These are phyloP conservation scores for Euwallacea similis DNA, from an alignment of 1,140 invertebrate genomes.

Conservation along the genomic window DNA sequence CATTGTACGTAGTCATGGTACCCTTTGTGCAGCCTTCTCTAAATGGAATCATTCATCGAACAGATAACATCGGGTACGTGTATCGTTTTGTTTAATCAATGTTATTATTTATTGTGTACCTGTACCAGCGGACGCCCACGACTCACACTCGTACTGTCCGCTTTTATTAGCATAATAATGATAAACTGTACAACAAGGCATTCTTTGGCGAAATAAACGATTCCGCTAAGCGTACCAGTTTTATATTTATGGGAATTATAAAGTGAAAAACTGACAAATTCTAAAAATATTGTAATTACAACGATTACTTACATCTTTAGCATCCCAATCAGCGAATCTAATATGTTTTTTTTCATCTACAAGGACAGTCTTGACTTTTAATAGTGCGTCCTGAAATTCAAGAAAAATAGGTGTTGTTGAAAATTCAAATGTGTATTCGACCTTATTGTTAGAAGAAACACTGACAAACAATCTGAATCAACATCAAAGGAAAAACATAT, in stretches of 20 bases:
- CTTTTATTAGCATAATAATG: slow-evolving; percentile 34
- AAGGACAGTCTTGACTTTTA: slow-evolving; percentile 84
- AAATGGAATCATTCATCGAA: slow-evolving; percentile 33
- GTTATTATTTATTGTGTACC: slow-evolving; percentile 30
- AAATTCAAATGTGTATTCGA: no score
- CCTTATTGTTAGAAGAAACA: no score
- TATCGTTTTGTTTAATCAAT: slow-evolving; percentile 31
- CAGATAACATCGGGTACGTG: slow-evolving; percentile 32
- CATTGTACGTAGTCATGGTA: slow-evolving; percentile 40
- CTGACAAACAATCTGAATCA: no score
- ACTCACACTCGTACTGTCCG: slow-evolving; percentile 18
- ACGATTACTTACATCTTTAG: slow-evolving; percentile 76
- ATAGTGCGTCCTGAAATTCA: slow-evolving; percentile 48
- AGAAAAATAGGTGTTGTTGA: no score
- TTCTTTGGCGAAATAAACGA: neutral
- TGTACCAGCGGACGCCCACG: slow-evolving; percentile 26
- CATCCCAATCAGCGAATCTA: slow-evolving; percentile 90
- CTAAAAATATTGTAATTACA: neutral
- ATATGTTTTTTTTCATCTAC: slow-evolving; percentile 91
- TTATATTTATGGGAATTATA: neutral
- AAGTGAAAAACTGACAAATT: neutral
- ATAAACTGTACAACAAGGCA: neutral
- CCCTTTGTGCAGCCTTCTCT: slow-evolving; percentile 23
- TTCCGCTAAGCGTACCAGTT: no score
- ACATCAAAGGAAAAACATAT: no score